Evolutionary conservation across 2,888 invertebrate genomes (phyloP).

Genomic region (Dolomedes plantarius): DNA sequence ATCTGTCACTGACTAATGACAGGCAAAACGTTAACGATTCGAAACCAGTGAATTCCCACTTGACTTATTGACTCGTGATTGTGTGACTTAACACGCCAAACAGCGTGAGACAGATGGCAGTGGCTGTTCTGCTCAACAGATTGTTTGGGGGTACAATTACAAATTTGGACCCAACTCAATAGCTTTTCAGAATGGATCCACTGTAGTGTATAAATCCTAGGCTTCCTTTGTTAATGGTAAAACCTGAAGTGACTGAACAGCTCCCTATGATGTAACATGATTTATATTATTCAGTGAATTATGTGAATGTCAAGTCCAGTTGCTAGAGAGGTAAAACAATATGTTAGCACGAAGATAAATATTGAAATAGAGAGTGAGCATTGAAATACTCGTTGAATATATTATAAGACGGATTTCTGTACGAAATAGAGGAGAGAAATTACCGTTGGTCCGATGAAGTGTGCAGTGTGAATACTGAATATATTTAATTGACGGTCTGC

Average conservation of each 20-base stretch:
- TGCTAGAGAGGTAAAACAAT: too few species aligned
- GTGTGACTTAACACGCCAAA: slow-evolving; percentile 19
- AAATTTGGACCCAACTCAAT: slow-evolving; percentile 28
- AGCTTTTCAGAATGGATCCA: slow-evolving; percentile 31
- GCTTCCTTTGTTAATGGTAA: neutral
- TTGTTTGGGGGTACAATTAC: slow-evolving; percentile 42
- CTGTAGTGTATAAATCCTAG: neutral
- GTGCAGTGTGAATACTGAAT: too few species aligned
- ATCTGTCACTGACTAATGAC: slow-evolving; percentile 32
- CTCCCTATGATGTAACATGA: neutral
- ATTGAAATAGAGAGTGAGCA: too few species aligned
- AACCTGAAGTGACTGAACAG: neutral
- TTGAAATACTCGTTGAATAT: too few species aligned
- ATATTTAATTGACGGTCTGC: too few species aligned
- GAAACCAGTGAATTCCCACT: slow-evolving; percentile 33
- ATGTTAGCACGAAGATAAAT: too few species aligned
- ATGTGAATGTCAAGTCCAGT: too few species aligned
- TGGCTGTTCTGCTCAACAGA: slow-evolving; percentile 23
- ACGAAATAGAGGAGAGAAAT: too few species aligned
- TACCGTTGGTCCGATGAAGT: too few species aligned
- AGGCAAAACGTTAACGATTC: slow-evolving; percentile 38
- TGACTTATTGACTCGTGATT: slow-evolving; percentile 44
- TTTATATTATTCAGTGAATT: neutral
- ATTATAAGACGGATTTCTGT: too few species aligned
- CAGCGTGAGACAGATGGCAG: slow-evolving; percentile 33